These are phyloP conservation scores for Triplophysa bombifrons DNA, from an alignment of 2,797 vertebrate genomes.

Conservation along the genomic window DNA sequence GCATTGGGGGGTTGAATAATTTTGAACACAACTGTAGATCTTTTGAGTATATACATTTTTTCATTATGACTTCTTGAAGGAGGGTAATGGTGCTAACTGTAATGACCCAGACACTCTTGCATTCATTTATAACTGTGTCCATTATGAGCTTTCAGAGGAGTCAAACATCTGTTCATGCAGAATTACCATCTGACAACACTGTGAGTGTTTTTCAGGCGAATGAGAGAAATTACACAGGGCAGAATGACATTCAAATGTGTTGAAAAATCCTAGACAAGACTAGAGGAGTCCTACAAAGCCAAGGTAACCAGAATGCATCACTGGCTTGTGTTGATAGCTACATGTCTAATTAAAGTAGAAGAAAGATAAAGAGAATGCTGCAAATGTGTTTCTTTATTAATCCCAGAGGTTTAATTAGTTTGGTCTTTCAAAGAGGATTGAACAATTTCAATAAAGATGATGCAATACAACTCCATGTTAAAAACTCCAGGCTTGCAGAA, in stretches of 20 bases:
- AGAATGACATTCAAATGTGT: background rate
- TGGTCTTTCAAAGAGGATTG: background rate
- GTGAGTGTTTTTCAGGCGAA: background rate
- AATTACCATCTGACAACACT: background rate
- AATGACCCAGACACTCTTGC: too few species aligned
- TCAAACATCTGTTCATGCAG: slow-evolving; percentile 4
- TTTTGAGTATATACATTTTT: too few species aligned
- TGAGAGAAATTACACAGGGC: background rate
- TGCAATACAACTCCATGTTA: background rate
- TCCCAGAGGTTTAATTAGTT: background rate
- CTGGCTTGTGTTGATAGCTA: background rate
- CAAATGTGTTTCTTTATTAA: background rate
- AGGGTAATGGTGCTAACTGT: too few species aligned
- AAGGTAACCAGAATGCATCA: background rate
- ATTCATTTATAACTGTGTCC: background rate
- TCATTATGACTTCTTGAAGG: too few species aligned
- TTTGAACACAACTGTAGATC: too few species aligned
- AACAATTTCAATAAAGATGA: background rate
- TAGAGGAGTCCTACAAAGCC: background rate
- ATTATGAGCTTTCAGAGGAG: background rate
- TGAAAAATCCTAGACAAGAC: background rate
- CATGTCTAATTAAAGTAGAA: background rate
- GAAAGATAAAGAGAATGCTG: background rate
- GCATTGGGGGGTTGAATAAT: too few species aligned
- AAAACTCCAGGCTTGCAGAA: background rate